phyloP scores from a whole-genome alignment of 1,140 invertebrate species.

The Theocolax elegans region DNA sequence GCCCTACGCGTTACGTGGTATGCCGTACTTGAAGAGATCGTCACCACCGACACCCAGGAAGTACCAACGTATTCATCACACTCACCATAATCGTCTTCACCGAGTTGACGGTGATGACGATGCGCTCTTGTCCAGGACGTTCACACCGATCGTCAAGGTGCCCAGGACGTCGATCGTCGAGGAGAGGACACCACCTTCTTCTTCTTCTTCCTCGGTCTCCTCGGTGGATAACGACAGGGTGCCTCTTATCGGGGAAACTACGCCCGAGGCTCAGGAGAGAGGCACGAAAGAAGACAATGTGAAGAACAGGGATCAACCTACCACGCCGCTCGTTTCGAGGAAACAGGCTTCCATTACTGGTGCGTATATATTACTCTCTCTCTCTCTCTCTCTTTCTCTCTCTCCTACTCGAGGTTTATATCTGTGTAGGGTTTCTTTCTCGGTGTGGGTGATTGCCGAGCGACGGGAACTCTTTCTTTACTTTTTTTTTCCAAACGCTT shows the following conservation, averaged over 20 bases:
- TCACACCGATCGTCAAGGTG: neutral
- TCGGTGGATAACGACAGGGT: constrained; percentile 56
- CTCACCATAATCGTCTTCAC: too few species aligned
- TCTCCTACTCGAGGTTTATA: too few species aligned
- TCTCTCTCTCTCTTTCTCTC: neutral
- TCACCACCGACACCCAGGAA: constrained; percentile 52
- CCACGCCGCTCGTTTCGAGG: constrained; percentile 45
- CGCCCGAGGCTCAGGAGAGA: constrained; percentile 39
- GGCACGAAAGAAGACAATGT: constrained; percentile 47
- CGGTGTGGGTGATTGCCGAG: too few species aligned
- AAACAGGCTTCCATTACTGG: constrained; percentile 64
- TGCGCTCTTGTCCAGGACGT: neutral
- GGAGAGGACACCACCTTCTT: constrained; percentile 62
- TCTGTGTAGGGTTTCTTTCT: too few species aligned
- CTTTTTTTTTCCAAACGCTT: neutral
- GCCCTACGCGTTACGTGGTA: constrained; percentile 63
- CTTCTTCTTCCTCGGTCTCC: too few species aligned
- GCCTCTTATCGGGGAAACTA: constrained; percentile 55
- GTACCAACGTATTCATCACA: neutral
- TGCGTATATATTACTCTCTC: constrained; percentile 44
- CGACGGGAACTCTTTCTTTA: too few species aligned
- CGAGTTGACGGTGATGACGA: too few species aligned
- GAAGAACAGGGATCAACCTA: constrained; percentile 39
- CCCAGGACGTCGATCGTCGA: constrained; percentile 1
- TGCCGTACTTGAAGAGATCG: constrained; percentile 61